Evolutionary conservation across 2,888 invertebrate genomes (phyloP).

Genomic region (Marasmarcha lunaedactyla): DNA sequence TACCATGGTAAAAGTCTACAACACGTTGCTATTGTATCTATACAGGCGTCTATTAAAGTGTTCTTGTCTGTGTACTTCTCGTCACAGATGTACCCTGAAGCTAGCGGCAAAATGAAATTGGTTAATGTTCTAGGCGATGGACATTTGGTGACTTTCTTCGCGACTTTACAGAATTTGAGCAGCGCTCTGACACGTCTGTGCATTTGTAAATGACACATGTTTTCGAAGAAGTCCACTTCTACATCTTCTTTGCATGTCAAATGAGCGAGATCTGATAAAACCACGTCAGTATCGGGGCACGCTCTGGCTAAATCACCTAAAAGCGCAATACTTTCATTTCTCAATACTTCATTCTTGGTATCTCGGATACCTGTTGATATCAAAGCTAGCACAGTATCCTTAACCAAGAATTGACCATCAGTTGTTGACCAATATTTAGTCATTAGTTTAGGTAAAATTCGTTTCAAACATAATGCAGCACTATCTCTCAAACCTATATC

Average conservation of each 20-base stretch:
- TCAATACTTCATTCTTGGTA: conserved; percentile 76
- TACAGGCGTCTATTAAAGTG: conserved; percentile 85
- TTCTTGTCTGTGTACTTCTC: conserved; percentile 83
- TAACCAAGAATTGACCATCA: conserved; percentile 77
- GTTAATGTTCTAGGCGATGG: conserved; percentile 80
- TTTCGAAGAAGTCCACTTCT: conserved; percentile 96
- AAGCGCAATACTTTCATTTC: conserved; percentile 83
- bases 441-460: conserved; percentile 74
- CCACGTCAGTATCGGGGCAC: conserved; percentile 77
- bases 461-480: conserved; percentile 79
- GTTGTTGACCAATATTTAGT: conserved; percentile 60
- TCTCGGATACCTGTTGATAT: conserved; percentile 80
- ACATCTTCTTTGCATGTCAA: conserved; percentile 77
- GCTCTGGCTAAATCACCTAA: conserved; percentile 82
- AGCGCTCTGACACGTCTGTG: conserved; percentile 89
- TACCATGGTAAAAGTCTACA: conserved; percentile 89
- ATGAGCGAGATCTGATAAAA: conserved; percentile 77
- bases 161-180: conserved; percentile 77
- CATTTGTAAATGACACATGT: conserved; percentile 87
- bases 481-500: conserved; percentile 87
- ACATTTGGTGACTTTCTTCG: conserved; percentile 70
- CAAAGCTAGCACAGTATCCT: conserved; percentile 78
- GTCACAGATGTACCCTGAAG: conserved; percentile 82
- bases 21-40: conserved; percentile 82
- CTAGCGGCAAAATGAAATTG: conserved; percentile 87